A percentile compares a stretch with the other conserved stretches of the same genome.
These are phyloP conservation scores for Drosophila pseudoobscura DNA, from an alignment of 1,140 invertebrate genomes.

Conservation along the genomic window DNA sequence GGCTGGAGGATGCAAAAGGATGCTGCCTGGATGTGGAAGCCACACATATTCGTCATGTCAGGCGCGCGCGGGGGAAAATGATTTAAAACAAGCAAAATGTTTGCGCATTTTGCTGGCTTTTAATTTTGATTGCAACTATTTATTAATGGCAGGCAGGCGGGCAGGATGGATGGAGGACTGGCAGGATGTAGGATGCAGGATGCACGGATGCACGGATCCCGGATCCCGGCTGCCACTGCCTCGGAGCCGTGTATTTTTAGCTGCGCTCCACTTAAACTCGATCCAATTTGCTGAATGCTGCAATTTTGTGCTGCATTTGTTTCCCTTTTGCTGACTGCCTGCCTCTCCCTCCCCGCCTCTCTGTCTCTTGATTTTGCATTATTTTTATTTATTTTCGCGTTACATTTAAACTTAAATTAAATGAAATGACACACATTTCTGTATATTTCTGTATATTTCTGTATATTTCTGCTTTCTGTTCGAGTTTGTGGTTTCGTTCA, in stretches of 20 bases:
- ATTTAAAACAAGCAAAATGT: constrained; percentile 63
- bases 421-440: constrained; percentile 56
- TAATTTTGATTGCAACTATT: constrained; percentile 77
- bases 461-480: constrained; percentile 18
- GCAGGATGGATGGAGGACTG: neutral
- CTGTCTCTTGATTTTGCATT: constrained; percentile 3
- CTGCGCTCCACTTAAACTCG: constrained; percentile 61
- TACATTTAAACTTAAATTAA: constrained; percentile 58
- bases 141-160: constrained; percentile 57
- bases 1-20: too few relatives aligned
- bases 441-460: neutral
- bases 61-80: constrained; percentile 17
- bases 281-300: constrained; percentile 38
- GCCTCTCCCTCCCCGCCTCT: neutral
- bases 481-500: constrained; percentile 7
- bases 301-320: constrained; percentile 27
- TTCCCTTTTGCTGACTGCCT: constrained; percentile 5
- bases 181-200: neutral
- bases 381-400: constrained; percentile 37
- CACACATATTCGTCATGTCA: constrained; percentile 52
- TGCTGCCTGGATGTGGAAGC: neutral
- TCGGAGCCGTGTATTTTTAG: constrained; percentile 30
- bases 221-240: constrained; percentile 12
- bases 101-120: constrained; percentile 52
- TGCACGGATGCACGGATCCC: neutral